Conservation (phyloP, 1,140 invertebrate species). For the Whitmania pigra region DNA sequence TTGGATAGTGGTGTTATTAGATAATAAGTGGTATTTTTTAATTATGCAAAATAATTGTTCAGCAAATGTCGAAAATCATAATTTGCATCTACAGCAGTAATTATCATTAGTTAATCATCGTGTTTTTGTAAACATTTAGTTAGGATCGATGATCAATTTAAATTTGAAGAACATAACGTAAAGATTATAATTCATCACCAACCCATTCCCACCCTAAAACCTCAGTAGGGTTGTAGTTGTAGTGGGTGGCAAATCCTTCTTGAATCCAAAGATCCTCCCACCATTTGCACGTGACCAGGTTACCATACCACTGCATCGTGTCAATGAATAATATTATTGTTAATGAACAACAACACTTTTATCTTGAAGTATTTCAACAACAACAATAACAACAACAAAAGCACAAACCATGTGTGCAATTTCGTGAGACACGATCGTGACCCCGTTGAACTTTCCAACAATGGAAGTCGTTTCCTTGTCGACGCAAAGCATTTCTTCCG, state of each 20-base stretch:
- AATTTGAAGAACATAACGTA: too few species aligned
- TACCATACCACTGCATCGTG: slow-evolving; percentile 26
- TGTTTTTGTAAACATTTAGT: too few species aligned
- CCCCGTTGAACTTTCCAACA: not conserved
- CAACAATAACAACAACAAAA: not conserved
- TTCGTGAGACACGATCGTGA: slow-evolving; percentile 6
- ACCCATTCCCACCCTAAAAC: slow-evolving; percentile 13
- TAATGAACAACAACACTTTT: not conserved
- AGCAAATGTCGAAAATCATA: too few species aligned
- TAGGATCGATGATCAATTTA: too few species aligned
- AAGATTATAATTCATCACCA: not conserved
- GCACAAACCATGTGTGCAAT: slow-evolving; percentile 15
- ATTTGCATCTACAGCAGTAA: too few species aligned
- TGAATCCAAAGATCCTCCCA: slow-evolving; percentile 18
- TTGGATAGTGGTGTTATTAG: not conserved
- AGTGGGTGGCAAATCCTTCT: slow-evolving; percentile 19
- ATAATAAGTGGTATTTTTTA: not conserved
- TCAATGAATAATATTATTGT: too few species aligned
- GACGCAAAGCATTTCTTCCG: slow-evolving; percentile 3
- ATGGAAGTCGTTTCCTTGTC: slow-evolving; percentile 4
- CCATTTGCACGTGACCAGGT: slow-evolving; percentile 24
- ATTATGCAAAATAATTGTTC: too few species aligned
- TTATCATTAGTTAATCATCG: too few species aligned
- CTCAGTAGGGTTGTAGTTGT: slow-evolving; percentile 16
- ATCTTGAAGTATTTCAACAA: not conserved